phyloP scores from a whole-genome alignment of 2,113 vertebrate species.

The Vireo altiloquus region DNA sequence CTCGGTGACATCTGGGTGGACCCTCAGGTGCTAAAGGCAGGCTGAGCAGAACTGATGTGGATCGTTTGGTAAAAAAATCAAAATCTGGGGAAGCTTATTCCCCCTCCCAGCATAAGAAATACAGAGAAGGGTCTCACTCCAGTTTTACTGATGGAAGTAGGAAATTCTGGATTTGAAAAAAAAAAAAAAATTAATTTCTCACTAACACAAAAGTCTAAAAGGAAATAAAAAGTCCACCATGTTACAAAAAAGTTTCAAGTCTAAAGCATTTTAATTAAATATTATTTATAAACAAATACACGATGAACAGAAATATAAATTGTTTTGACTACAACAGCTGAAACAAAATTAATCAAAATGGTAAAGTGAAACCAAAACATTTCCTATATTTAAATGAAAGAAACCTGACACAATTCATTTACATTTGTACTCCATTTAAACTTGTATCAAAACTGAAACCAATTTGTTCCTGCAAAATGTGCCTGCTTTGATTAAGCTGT shows the following conservation, averaged over 20 bases:
- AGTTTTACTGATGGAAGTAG: not conserved
- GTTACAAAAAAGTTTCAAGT: not conserved
- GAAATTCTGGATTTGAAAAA: not conserved
- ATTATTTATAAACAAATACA: not conserved
- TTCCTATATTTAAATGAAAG: not conserved
- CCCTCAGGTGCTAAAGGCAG: not conserved
- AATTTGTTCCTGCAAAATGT: not conserved
- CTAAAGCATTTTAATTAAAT: not conserved
- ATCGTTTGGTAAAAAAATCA: not conserved
- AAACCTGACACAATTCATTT: not conserved
- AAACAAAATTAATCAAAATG: not conserved
- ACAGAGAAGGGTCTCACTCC: rapidly evolving
- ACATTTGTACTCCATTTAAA: not conserved
- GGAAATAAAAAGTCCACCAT: not conserved
- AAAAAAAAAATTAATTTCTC: not conserved
- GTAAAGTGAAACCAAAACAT: not conserved
- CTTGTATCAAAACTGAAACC: not conserved
- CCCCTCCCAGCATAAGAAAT: not conserved
- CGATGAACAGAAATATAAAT: not conserved
- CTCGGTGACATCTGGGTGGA: not conserved
- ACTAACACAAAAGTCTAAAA: not conserved
- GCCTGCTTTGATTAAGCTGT: not conserved
- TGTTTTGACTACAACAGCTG: not conserved
- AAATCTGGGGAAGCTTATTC: not conserved
- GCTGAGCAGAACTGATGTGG: not conserved